Evolutionary conservation across 1,140 invertebrate species (phyloP).

Genomic region (Tetragnatha versicolor): DNA sequence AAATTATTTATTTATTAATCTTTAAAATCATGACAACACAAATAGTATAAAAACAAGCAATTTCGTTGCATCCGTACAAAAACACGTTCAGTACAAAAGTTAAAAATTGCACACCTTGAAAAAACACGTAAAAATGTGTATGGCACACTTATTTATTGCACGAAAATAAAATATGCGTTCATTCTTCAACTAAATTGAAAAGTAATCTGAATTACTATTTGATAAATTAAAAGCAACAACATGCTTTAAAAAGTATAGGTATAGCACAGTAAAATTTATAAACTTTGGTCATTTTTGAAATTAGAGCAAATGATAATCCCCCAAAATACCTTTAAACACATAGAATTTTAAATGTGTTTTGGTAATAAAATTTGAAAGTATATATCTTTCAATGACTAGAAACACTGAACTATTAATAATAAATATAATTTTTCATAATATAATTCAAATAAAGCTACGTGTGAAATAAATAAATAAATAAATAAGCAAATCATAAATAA

Average conservation of each 20-base stretch:
- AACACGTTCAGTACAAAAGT: constrained; percentile 19
- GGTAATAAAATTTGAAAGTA: too few relatives aligned
- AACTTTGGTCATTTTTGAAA: too few relatives aligned
- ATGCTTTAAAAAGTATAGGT: too few relatives aligned
- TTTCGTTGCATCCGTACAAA: constrained; percentile 1
- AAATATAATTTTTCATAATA: background rate
- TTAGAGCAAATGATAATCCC: too few relatives aligned
- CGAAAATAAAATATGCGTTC: too few relatives aligned
- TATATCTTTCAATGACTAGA: constrained; percentile 2
- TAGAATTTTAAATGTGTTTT: too few relatives aligned
- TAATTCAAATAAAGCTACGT: constrained; percentile 5
- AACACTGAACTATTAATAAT: background rate
- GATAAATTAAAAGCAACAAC: too few relatives aligned
- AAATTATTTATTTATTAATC: constrained; percentile 18
- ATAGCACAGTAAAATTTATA: too few relatives aligned
- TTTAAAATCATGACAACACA: constrained; percentile 24
- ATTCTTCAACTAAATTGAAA: too few relatives aligned
- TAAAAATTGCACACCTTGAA: constrained; percentile 37
- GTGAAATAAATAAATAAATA: constrained; percentile 23
- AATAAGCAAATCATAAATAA: constrained; percentile 23
- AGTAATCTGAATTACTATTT: too few relatives aligned
- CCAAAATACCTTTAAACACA: too few relatives aligned
- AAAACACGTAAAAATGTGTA: constrained; percentile 3
- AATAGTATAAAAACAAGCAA: constrained; percentile 45
- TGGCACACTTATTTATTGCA: too few relatives aligned